Evolutionary conservation across 1,140 invertebrate species (phyloP).

Genomic region (Cydia pomonella): DNA sequence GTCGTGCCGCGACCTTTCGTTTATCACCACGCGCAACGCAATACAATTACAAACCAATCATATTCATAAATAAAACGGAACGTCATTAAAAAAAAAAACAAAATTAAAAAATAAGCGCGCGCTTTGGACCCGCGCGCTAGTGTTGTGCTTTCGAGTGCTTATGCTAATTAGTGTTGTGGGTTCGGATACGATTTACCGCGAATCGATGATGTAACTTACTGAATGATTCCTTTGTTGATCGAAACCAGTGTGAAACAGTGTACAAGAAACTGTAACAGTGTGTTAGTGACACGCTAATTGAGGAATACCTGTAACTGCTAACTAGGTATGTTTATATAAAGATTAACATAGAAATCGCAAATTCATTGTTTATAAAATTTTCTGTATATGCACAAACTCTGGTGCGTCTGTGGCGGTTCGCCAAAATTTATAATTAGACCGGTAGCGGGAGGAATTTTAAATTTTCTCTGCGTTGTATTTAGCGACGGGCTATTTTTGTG

Average conservation of each 20-base stretch:
- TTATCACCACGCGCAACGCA: constrained; percentile 63
- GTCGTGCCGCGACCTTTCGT: constrained; percentile 65
- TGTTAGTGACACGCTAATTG: constrained; percentile 52
- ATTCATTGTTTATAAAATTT: constrained; percentile 36
- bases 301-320: constrained; percentile 36
- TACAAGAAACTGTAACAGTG: constrained; percentile 58
- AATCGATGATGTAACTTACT: constrained; percentile 65
- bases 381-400: constrained; percentile 39
- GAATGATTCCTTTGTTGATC: constrained; percentile 57
- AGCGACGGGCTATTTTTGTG: constrained; percentile 55
- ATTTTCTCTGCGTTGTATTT: constrained; percentile 47
- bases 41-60: constrained; percentile 52
- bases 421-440: constrained; percentile 68
- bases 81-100: constrained; percentile 34
- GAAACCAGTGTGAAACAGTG: constrained; percentile 56
- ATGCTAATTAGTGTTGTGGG: constrained; percentile 47
- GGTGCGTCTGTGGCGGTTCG: constrained; percentile 52
- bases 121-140: constrained; percentile 15
- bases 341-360: constrained; percentile 38
- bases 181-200: constrained; percentile 54
- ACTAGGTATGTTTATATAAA: constrained; percentile 43
- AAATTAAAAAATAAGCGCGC: not conserved
- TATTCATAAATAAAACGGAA: constrained; percentile 42
- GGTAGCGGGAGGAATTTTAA: constrained; percentile 55
- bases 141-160: constrained; percentile 40